Evolutionary conservation across 2,888 invertebrate species (phyloP).

Genomic region (Sesia bembeciformis): DNA sequence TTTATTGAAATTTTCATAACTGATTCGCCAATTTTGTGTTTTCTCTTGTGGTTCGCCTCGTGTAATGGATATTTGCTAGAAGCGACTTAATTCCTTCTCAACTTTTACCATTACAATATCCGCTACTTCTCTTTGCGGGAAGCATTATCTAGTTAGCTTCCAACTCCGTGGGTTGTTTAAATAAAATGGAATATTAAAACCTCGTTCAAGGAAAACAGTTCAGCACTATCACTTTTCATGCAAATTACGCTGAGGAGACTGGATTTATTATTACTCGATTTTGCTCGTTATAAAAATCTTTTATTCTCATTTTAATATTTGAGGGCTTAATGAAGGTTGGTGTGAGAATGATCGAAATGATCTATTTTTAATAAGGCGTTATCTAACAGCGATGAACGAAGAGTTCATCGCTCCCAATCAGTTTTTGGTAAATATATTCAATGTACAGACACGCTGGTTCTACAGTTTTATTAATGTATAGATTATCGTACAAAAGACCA

Average conservation of each 20-base stretch:
- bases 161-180: constrained; percentile 6
- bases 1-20: too few species aligned
- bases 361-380: not conserved
- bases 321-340: not conserved
- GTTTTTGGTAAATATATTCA: too few species aligned
- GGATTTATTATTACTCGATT: constrained; percentile 44
- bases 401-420: too few species aligned
- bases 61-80: too few species aligned
- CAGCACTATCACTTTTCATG: constrained; percentile 44
- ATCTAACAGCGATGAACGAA: too few species aligned
- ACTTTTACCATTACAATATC: not conserved
- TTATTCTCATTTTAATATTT: constrained; percentile 10
- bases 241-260: constrained; percentile 41
- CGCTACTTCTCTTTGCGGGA: not conserved
- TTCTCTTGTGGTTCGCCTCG: too few species aligned
- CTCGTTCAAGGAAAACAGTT: constrained; percentile 43
- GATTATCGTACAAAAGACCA: too few species aligned
- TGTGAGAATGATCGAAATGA: not conserved
- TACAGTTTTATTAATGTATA: too few species aligned
- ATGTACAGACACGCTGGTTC: too few species aligned
- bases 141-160: not conserved
- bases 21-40: too few species aligned
- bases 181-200: constrained; percentile 41
- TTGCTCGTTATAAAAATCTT: constrained; percentile 21
- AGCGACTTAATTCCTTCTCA: too few species aligned